Evolutionary conservation across 2,797 vertebrate genomes (phyloP).

Genomic region (Helostoma temminkii): DNA sequence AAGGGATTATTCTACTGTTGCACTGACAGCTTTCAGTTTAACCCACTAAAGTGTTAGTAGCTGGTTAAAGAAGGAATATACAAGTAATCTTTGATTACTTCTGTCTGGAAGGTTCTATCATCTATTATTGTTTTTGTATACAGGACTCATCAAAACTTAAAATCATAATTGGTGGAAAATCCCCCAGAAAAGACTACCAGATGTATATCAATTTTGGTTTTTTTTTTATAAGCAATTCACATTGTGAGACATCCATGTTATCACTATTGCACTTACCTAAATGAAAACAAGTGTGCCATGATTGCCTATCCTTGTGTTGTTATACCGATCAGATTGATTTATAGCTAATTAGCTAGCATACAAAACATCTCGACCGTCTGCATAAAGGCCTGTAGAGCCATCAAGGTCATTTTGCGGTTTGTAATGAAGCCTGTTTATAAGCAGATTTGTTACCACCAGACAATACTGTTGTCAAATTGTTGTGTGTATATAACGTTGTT

Average conservation of each 20-base stretch:
- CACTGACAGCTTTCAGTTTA: constrained; percentile 11
- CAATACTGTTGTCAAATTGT: neutral
- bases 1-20: constrained; percentile 11
- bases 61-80: neutral
- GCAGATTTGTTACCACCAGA: neutral
- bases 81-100: no score
- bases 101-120: no score
- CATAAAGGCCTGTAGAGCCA: neutral
- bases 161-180: neutral
- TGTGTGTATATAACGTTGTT: no score
- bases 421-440: no score
- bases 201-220: no score
- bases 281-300: neutral
- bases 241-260: neutral
- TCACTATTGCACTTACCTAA: constrained; percentile 14
- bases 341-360: neutral
- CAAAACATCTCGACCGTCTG: neutral
- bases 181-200: neutral
- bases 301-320: constrained; percentile 8
- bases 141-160: neutral
- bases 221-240: no score
- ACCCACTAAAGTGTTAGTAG: neutral
- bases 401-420: neutral
- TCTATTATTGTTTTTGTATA: neutral
- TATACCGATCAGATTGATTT: constrained; percentile 1